Conservation (phyloP, 2,797 vertebrate species). For the Brachymystax lenok region DNA sequence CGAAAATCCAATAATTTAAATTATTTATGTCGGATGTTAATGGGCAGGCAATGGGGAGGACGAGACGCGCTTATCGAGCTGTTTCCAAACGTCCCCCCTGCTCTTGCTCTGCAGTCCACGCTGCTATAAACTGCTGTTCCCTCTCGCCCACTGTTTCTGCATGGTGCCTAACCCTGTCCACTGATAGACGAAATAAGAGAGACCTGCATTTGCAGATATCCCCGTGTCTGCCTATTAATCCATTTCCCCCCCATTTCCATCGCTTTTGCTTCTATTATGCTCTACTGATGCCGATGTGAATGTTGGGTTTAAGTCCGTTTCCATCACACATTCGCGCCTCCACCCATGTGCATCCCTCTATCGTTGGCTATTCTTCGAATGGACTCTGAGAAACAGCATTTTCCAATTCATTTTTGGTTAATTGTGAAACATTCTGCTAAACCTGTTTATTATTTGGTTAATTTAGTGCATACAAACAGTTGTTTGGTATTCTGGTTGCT, state of each 20-base stretch:
- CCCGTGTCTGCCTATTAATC: slow-evolving; percentile 12
- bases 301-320: slow-evolving; percentile 43
- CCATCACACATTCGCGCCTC: slow-evolving; percentile 28
- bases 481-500: background rate
- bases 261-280: slow-evolving; percentile 23
- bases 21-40: background rate
- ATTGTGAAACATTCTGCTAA: background rate
- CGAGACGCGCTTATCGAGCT: background rate
- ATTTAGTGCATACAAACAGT: background rate
- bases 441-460: background rate
- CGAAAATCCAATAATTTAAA: background rate
- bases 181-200: slow-evolving; percentile 5
- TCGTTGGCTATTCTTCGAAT: background rate
- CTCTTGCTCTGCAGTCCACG: slow-evolving; percentile 42
- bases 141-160: slow-evolving; percentile 9
- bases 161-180: slow-evolving; percentile 19
- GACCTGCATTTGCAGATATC: slow-evolving; percentile 32
- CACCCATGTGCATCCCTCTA: slow-evolving; percentile 26
- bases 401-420: background rate
- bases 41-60: slow-evolving; percentile 4
- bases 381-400: background rate
- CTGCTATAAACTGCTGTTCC: slow-evolving; percentile 14
- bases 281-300: slow-evolving; percentile 40
- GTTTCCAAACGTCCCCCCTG: slow-evolving; percentile 19
- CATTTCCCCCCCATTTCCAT: slow-evolving; percentile 26